Evolutionary conservation across 2,113 vertebrate genomes (phyloP).

Genomic region (Phodopus roborovskii): DNA sequence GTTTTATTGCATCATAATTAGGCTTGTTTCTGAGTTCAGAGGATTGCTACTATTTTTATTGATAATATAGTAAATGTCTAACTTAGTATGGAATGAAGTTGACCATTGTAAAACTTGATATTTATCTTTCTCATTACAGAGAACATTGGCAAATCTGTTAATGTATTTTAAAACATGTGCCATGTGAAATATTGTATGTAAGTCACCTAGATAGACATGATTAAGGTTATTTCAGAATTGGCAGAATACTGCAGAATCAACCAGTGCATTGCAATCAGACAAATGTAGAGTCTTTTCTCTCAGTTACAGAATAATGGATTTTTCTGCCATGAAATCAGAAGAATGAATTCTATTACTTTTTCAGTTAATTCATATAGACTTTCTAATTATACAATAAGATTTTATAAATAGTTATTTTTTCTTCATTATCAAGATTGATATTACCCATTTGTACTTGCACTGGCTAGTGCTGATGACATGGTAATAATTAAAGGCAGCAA

Average conservation of each 20-base stretch:
- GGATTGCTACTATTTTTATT: not conserved
- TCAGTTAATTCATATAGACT: slow-evolving; percentile 37
- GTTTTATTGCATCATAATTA: not conserved
- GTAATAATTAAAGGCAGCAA: slow-evolving; percentile 49
- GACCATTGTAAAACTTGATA: slow-evolving; percentile 1
- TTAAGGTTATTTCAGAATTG: not conserved
- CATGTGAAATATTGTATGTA: not conserved
- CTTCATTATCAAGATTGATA: slow-evolving; percentile 43
- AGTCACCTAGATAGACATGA: not conserved
- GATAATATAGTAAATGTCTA: not conserved
- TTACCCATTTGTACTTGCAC: not conserved
- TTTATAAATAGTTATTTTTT: slow-evolving; percentile 44
- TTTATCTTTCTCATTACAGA: not conserved
- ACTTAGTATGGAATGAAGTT: not conserved
- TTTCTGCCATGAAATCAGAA: slow-evolving; percentile 27
- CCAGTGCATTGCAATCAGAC: not conserved
- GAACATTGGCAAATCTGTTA: not conserved
- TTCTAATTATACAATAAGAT: slow-evolving; percentile 52
- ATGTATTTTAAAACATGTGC: not conserved
- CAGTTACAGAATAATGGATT: not conserved
- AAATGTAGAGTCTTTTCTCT: not conserved
- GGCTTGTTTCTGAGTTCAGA: not conserved
- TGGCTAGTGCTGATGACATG: not conserved
- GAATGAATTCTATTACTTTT: slow-evolving; percentile 48
- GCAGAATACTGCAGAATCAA: not conserved